Evolutionary conservation across 2,113 vertebrate genomes (phyloP).

Genomic region (Geothlypis trichas): DNA sequence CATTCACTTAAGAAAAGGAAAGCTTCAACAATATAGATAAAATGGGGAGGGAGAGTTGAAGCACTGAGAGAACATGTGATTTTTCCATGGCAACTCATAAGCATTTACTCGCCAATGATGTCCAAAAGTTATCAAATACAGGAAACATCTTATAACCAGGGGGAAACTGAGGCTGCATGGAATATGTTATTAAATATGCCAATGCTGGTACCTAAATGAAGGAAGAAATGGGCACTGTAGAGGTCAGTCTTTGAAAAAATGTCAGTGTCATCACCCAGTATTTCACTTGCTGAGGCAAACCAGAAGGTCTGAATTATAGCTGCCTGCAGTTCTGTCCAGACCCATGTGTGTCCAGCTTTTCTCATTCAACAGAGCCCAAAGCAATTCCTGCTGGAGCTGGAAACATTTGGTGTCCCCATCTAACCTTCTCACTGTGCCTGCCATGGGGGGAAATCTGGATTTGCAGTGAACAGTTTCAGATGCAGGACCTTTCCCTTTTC

Average conservation of each 20-base stretch:
- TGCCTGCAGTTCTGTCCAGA: neutral
- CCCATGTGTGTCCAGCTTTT: neutral
- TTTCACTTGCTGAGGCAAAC: slow-evolving; percentile 13
- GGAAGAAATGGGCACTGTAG: neutral
- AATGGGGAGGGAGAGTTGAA: neutral
- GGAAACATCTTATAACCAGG: neutral
- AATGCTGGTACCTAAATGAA: neutral
- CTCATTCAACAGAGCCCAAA: slow-evolving; percentile 26
- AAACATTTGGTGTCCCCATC: slow-evolving; percentile 11
- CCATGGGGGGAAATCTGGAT: neutral
- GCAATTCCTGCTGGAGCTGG: neutral
- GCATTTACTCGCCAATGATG: neutral
- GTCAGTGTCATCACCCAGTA: neutral
- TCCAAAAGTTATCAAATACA: neutral
- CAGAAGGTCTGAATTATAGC: neutral
- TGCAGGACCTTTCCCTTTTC: neutral
- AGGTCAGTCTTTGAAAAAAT: neutral
- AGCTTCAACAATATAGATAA: neutral
- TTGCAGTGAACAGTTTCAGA: neutral
- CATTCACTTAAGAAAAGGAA: neutral
- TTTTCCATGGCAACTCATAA: neutral
- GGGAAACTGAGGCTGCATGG: neutral
- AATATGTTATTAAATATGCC: neutral
- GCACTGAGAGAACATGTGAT: neutral
- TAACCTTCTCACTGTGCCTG: neutral